Base-by-base conservation (phyloP, 2,113 vertebrate genomes). In the Tachuris rubrigastra region DNA sequence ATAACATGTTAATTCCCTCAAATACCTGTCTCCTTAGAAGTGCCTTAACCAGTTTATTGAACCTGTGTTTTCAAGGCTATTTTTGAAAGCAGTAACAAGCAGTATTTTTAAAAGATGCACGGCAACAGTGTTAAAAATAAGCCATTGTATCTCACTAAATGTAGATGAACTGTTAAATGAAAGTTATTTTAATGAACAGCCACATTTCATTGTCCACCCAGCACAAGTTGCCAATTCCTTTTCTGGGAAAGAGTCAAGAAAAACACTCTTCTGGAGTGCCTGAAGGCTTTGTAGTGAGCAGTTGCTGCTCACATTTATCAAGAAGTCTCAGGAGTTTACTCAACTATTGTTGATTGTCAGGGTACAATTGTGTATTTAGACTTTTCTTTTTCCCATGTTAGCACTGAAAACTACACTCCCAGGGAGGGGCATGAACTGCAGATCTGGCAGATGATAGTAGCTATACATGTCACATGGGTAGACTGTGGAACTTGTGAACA, bases 201-300 rank as follows among this genome's bases (percentile, higher is more conserved):
- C 84, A 91, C 71, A 56, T 69, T 94, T 93, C 94, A 97, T 98
- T 98, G 98, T 98, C 97, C 96, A 86, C 92, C 78, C 91, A 93
- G 91, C 16, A 16, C 72, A n/a, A 78, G 84, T 33, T 98, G 97
- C 96, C 97, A 97, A 95, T 96, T 97, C 85, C 77, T 87, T 68
- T 95, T 97, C 95, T 98, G 97, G 97, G 93, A 92, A 96, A 82
- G 80, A 96, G 95, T 98, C 96, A 98, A 98, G 95, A 98, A 97
- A 97, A 98, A 97, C 93, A 97, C 91, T 92, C 90, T 55, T 92
- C 76, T 89, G 93, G 82, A 74, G 42, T 87, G 92, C 68, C 78
- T 42, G 92, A 73, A 95, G 93, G 87, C 95, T 96, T 95, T 92
- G 76, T 93, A 95, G 87, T 87, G 75, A 82, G 66, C 1, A 52